phyloP scores from a whole-genome alignment of 2,113 vertebrate species.

The Tretioscincus oriximinensis region DNA sequence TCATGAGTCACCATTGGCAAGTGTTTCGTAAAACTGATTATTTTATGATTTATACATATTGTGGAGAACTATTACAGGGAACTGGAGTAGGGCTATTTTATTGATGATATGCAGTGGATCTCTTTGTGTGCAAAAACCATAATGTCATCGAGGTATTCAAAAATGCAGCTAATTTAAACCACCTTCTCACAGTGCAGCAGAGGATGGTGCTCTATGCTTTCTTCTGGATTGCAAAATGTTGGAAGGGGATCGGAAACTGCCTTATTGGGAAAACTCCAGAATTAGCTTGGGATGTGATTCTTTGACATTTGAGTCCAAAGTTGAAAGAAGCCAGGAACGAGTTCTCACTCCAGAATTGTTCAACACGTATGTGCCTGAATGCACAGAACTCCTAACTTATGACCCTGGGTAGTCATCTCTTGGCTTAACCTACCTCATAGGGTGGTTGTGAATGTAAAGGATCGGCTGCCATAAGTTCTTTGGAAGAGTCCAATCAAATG shows the following conservation, averaged over 20 bases:
- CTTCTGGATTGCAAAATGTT: neutral
- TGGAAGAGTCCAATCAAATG: neutral
- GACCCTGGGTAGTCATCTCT: neutral
- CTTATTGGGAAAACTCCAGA: neutral
- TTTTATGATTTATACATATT: slow-evolving; percentile 26
- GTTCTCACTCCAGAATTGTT: neutral
- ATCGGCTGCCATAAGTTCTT: neutral
- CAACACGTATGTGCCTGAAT: too few relatives aligned
- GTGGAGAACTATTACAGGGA: slow-evolving; percentile 7
- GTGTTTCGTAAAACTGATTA: slow-evolving; percentile 27
- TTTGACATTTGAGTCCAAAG: neutral
- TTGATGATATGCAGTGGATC: neutral
- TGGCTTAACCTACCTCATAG: neutral
- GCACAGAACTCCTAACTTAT: neutral
- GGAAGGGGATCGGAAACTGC: neutral
- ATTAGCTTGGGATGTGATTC: too few relatives aligned
- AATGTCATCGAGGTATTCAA: neutral
- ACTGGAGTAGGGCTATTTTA: slow-evolving; percentile 10
- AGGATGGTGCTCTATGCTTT: neutral
- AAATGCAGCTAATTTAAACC: neutral
- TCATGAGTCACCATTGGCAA: slow-evolving; percentile 27
- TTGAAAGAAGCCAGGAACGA: neutral
- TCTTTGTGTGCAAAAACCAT: neutral
- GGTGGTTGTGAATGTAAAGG: neutral
- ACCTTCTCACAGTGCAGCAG: neutral